phyloP scores from a whole-genome alignment of 2,888 invertebrate genomes.

The Melinaea marsaeus region DNA sequence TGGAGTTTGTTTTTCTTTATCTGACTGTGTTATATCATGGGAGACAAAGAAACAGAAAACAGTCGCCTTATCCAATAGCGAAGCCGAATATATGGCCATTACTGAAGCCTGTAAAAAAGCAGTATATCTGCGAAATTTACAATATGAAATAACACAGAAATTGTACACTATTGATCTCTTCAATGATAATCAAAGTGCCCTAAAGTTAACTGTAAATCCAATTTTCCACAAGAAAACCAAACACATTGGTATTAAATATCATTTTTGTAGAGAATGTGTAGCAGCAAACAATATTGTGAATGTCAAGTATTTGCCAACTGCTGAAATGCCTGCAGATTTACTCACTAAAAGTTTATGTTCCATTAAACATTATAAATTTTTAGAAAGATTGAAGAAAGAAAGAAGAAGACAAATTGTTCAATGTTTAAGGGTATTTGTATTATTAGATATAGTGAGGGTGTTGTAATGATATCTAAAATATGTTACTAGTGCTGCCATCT shows the following conservation, averaged over 20 bases:
- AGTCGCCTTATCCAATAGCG: not conserved
- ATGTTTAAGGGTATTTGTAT: too few relatives aligned
- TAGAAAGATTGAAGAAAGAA: not conserved
- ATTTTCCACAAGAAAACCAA: constrained; percentile 2
- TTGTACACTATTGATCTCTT: not conserved
- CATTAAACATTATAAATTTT: constrained; percentile 4
- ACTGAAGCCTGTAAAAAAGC: too few relatives aligned
- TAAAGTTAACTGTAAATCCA: not conserved
- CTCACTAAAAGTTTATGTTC: not conserved
- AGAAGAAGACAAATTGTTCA: not conserved
- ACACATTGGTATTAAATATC: constrained; percentile 4
- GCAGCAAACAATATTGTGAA: not conserved
- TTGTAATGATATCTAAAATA: not conserved
- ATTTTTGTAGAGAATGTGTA: constrained; percentile 1
- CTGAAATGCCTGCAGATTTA: not conserved
- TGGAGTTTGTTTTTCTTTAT: not conserved
- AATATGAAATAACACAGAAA: too few relatives aligned
- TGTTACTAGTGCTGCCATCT: too few relatives aligned
- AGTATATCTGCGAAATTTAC: too few relatives aligned
- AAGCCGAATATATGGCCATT: not conserved
- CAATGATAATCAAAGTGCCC: constrained; percentile 2
- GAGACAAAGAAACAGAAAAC: not conserved
- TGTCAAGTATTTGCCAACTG: not conserved
- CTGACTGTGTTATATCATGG: not conserved
- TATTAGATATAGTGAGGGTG: too few relatives aligned